Conservation (phyloP, 2,113 vertebrate genomes). For the Passer domesticus region DNA sequence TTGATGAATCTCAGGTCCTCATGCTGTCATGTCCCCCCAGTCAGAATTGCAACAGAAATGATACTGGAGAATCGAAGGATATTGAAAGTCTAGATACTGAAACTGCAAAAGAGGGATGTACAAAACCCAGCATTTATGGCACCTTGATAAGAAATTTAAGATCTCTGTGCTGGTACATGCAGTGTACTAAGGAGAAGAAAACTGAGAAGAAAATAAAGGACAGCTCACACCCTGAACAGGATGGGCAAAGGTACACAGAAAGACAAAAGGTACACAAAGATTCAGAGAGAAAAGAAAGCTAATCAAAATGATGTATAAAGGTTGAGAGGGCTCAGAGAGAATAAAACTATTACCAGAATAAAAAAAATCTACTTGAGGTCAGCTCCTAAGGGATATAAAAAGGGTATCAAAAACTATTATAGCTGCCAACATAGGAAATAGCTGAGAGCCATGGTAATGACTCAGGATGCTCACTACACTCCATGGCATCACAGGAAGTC, state of each 20-base stretch:
- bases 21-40: background rate
- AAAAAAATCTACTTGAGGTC: background rate
- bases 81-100: background rate
- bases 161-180: background rate
- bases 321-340: background rate
- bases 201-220: background rate
- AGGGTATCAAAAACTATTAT: background rate
- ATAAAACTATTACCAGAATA: background rate
- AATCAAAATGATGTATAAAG: background rate
- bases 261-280: background rate
- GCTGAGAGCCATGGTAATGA: background rate
- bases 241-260: background rate
- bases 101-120: background rate
- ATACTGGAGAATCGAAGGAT: background rate
- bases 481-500: background rate
- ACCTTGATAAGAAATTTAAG: background rate
- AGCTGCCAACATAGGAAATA: background rate
- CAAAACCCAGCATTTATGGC: background rate
- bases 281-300: background rate
- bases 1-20: background rate
- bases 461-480: background rate
- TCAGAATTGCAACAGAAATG: background rate
- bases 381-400: background rate
- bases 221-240: background rate
- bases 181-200: background rate